Conservation (phyloP, 37 sponge, comb jelly and placozoan genomes). For the Haliclona indistincta region DNA sequence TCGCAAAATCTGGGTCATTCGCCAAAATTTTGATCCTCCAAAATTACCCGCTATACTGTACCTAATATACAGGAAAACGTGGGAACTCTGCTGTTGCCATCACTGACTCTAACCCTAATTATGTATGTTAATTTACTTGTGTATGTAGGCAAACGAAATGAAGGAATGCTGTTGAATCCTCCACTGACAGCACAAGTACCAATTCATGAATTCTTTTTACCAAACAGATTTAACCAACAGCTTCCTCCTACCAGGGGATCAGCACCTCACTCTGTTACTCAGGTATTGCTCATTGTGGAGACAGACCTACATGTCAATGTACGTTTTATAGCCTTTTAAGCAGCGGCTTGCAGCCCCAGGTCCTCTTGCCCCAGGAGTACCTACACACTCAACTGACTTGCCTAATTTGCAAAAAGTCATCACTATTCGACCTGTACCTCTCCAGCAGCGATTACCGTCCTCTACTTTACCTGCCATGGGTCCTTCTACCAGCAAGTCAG, state of each 20-base stretch:
- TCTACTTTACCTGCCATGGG: not conserved
- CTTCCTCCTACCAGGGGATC: not conserved
- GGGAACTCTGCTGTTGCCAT: too few species aligned
- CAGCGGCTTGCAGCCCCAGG: not conserved
- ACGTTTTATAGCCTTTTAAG: not conserved
- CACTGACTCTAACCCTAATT: too few species aligned
- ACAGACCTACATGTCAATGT: too few species aligned
- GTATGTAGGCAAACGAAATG: too few species aligned
- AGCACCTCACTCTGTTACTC: too few species aligned
- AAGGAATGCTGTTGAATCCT: not conserved
- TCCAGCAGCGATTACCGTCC: conserved; percentile 51
- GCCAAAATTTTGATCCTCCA: too few species aligned
- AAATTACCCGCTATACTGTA: too few species aligned
- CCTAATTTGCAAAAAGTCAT: conserved; percentile 51
- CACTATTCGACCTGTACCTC: conserved; percentile 64
- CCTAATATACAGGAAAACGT: too few species aligned
- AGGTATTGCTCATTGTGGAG: too few species aligned
- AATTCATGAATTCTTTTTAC: not conserved
- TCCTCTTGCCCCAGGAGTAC: not conserved
- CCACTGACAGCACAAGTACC: not conserved
- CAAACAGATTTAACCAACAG: not conserved
- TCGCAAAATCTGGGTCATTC: too few species aligned
- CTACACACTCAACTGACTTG: conserved; percentile 25
- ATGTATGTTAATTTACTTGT: too few species aligned
- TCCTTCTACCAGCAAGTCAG: not conserved